Evolutionary conservation across 2,113 vertebrate genomes (phyloP).

Genomic region (Bubo bubo): DNA sequence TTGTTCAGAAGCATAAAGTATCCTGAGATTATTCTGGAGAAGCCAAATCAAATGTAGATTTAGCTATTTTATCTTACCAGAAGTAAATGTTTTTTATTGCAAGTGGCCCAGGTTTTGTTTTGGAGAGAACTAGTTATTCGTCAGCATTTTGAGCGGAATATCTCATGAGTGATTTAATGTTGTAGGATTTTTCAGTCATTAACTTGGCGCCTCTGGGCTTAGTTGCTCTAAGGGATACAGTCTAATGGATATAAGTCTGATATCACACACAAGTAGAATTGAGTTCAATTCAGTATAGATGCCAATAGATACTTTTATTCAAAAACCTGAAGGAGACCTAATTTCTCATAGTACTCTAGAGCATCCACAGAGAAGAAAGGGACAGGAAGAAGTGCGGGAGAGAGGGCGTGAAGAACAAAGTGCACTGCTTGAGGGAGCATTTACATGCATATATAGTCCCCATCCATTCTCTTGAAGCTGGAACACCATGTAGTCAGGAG

Average conservation of each 20-base stretch:
- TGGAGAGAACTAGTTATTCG: neutral
- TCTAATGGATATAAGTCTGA: neutral
- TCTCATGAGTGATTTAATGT: neutral
- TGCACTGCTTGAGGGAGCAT: neutral
- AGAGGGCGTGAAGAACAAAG: neutral
- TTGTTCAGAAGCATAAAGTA: neutral
- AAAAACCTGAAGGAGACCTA: neutral
- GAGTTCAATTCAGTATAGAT: neutral
- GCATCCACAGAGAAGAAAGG: neutral
- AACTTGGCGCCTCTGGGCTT: neutral
- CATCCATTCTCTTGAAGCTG: neutral
- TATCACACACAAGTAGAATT: neutral
- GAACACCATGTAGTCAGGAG: neutral
- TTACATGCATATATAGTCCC: neutral
- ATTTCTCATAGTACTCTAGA: neutral
- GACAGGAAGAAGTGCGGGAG: neutral
- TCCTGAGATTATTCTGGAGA: neutral
- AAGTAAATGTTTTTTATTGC: neutral
- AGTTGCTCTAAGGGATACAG: neutral
- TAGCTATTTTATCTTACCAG: neutral
- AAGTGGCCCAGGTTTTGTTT: neutral
- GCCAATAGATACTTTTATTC: neutral
- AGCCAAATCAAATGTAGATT: neutral
- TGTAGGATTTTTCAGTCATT: neutral
- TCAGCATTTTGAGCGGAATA: neutral